Percentiles rank a stretch among this genome's conserved stretches.
These are phyloP conservation scores for Eupithecia tripunctaria DNA, from an alignment of 2,888 invertebrate genomes.

Conservation along the genomic window DNA sequence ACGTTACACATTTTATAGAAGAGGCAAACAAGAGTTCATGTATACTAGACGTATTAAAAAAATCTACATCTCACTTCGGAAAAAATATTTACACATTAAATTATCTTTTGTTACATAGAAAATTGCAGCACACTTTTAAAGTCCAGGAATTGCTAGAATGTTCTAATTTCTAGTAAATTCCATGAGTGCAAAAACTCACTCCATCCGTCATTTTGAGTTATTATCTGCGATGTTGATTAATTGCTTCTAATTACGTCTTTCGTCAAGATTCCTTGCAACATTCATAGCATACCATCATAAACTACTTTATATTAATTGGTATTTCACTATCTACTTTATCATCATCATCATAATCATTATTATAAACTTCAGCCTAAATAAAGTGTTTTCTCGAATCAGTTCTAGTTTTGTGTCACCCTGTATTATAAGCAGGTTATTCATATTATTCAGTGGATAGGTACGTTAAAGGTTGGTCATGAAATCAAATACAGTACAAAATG, in stretches of 20 bases:
- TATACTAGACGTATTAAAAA: no score
- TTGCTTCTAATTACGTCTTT: conserved; percentile 14
- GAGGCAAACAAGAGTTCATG: no score
- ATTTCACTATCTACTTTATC: background rate
- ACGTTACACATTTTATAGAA: background rate
- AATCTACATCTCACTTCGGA: no score
- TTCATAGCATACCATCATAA: background rate
- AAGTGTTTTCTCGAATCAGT: background rate
- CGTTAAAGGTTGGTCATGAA: no score
- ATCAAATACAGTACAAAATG: no score
- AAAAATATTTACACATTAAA: background rate
- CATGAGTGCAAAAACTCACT: background rate
- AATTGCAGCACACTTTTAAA: background rate
- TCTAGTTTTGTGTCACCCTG: background rate
- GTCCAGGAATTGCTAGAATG: conserved; percentile 1
- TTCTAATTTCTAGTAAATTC: conserved; percentile 5
- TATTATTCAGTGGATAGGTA: background rate
- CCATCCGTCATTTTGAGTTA: conserved; percentile 10
- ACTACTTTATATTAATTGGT: background rate
- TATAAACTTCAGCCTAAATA: background rate
- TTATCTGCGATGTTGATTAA: conserved; percentile 12
- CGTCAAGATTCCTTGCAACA: conserved; percentile 12
- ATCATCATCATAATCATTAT: background rate
- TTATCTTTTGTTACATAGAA: background rate
- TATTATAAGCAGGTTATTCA: background rate